Evolutionary conservation across 2,888 invertebrate species (phyloP), one percentile per base, ranked within the genome.

Genomic region (Baccha elongata): DNA sequence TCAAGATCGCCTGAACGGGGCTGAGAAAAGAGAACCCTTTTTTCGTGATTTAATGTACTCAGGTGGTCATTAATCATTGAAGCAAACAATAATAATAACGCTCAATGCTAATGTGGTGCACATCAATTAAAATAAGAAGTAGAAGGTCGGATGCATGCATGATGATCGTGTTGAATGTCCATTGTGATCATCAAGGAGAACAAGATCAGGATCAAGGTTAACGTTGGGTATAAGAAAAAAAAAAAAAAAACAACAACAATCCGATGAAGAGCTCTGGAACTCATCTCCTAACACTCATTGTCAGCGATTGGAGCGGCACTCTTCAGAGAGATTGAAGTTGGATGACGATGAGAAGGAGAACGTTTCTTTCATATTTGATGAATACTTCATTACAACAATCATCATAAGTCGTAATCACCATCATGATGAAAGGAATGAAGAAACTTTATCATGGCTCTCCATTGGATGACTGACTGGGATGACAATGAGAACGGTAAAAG

Each of bases 131-230:
- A 71, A 69, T 32, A 52, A 68, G 40, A 69, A 46, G 35, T 53
- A 46, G 53, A 11, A 15, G 29, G 6, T 7, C 13, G 7, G 19
- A 17, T 48, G 29, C 8, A 26, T 17, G 10, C 1, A 60, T 35
- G 48, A 29, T 40, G 58, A 23, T 42, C 21, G 11, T 52, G 32
- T 23, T 21, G 44, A 60, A 19, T 13, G 44, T 58, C 55, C 42
- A 65, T 32, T 48, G 21, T 23, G 40, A 53, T 26, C 44, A 26
- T 50, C 35, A 37, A 60, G 60, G 26, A 52, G 65, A 75, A 62
- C 65, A 67, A 71, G 81, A 81, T 81, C 76, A 76, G 81, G 81
- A 81, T 81, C 76, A 81, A 71, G 67, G 76, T 72, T 62, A 53
- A 50, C 13, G 35, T 29, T 7, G 32, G 35, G 15, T 3, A 32